phyloP scores from a whole-genome alignment of 2,113 vertebrate species.

The Catharus bicknelli region DNA sequence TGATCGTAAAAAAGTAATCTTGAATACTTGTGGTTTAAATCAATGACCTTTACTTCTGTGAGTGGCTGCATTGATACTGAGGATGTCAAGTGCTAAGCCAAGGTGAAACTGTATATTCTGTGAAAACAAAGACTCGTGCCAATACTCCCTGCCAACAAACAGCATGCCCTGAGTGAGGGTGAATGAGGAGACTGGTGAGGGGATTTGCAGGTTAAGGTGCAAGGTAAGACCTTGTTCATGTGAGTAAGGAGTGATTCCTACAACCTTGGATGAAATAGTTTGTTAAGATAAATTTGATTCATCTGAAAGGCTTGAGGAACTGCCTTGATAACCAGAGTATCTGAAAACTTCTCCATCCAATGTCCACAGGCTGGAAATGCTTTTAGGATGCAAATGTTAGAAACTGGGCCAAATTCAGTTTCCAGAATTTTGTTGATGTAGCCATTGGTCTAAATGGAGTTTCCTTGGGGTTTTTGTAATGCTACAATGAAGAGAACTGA shows the following conservation, averaged over 20 bases:
- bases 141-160: constrained; percentile 14
- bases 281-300: not conserved
- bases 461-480: not conserved
- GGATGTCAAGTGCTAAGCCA: constrained; percentile 29
- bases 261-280: not conserved
- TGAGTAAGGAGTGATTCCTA: not conserved
- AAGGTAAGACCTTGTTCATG: not conserved
- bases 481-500: not conserved
- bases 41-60: constrained; percentile 36
- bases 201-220: constrained; percentile 22
- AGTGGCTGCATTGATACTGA: constrained; percentile 9
- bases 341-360: not conserved
- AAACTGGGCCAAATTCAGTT: not conserved
- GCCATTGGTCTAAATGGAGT: not conserved
- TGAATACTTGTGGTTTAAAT: not conserved
- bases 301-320: not conserved
- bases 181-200: not conserved
- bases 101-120: constrained; percentile 32
- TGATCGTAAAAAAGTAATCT: not conserved
- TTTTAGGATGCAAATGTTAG: not conserved
- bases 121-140: constrained; percentile 33
- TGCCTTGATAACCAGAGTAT: not conserved
- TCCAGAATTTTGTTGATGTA: not conserved
- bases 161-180: not conserved
- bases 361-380: not conserved